Conservation (phyloP, 2,797 vertebrate genomes). For the Odontamblyopus rebecca region DNA sequence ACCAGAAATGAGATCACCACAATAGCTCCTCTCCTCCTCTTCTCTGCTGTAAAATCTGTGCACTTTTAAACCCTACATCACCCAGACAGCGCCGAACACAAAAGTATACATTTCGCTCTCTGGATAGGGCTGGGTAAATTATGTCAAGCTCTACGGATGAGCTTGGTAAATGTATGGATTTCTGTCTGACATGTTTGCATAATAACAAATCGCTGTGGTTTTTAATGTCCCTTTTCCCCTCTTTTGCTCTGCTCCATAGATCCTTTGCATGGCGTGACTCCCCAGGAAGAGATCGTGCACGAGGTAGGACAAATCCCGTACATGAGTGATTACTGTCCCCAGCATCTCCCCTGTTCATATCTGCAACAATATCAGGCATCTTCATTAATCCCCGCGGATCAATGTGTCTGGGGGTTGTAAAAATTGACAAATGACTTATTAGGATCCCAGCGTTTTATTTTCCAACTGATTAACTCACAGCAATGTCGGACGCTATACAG, state of each 20-base stretch:
- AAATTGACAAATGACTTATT: slow-evolving; percentile 87
- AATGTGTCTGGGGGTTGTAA: slow-evolving; percentile 82
- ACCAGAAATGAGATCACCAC: slow-evolving; percentile 41
- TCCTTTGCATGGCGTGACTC: slow-evolving; percentile 72
- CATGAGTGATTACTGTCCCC: slow-evolving; percentile 80
- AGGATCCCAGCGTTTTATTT: slow-evolving; percentile 83
- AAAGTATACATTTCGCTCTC: slow-evolving; percentile 56
- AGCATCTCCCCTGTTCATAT: slow-evolving; percentile 78
- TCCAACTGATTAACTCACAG: slow-evolving; percentile 83
- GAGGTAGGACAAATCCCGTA: slow-evolving; percentile 80
- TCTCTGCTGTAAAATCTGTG: slow-evolving; percentile 39
- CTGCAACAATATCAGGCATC: slow-evolving; percentile 81
- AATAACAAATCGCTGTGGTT: slow-evolving; percentile 60
- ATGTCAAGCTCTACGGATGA: slow-evolving; percentile 44
- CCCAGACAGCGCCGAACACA: slow-evolving; percentile 46
- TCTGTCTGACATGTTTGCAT: slow-evolving; percentile 34
- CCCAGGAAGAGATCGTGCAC: slow-evolving; percentile 72
- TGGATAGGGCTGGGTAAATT: slow-evolving; percentile 28
- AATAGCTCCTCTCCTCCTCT: slow-evolving; percentile 43
- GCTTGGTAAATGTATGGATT: slow-evolving; percentile 55
- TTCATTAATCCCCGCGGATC: slow-evolving; percentile 82
- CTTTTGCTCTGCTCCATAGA: slow-evolving; percentile 70
- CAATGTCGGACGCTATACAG: slow-evolving; percentile 76
- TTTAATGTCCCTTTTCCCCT: slow-evolving; percentile 56
- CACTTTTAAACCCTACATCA: slow-evolving; percentile 38